A percentile compares a stretch with the other conserved stretches of the same genome.
phyloP scores from a whole-genome alignment of 1,140 invertebrate genomes.

The Drosophila yakuba region DNA sequence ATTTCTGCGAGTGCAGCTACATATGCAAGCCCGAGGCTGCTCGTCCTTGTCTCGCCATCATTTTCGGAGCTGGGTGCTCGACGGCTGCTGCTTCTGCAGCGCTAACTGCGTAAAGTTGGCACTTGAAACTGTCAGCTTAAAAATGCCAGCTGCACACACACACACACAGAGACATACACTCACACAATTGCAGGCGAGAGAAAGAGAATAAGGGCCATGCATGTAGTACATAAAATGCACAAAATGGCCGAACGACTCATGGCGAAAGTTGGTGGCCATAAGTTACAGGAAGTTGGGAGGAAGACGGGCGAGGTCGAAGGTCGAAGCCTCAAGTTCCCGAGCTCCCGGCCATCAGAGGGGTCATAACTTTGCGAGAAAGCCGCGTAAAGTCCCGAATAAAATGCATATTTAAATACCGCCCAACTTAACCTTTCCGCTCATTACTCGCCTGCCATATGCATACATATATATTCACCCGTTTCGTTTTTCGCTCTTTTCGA shows the following conservation, averaged over 20 bases:
- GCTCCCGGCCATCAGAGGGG: conserved; percentile 51
- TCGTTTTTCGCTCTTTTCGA: background rate
- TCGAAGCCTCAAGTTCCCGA: conserved; percentile 31
- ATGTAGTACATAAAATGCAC: conserved; percentile 78
- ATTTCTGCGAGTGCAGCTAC: conserved; percentile 32
- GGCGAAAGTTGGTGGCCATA: conserved; percentile 75
- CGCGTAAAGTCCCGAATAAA: conserved; percentile 38
- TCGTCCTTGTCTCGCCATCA: conserved; percentile 72
- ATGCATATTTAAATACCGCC: conserved; percentile 76
- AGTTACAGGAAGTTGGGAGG: conserved; percentile 56
- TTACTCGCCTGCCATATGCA: conserved; percentile 5
- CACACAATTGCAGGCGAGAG: background rate
- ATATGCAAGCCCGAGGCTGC: conserved; percentile 28
- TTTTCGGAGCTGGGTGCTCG: conserved; percentile 67
- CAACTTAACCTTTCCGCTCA: conserved; percentile 59
- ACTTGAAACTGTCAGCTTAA: conserved; percentile 82
- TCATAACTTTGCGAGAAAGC: conserved; percentile 64
- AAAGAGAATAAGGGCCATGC: conserved; percentile 35
- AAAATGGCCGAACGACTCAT: conserved; percentile 75
- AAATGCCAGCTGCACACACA: conserved; percentile 77
- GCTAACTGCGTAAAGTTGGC: conserved; percentile 82
- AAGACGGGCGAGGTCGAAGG: background rate
- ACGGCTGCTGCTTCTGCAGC: conserved; percentile 53
- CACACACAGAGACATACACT: conserved; percentile 35
- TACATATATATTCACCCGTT: conserved; percentile 1